Evolutionary conservation across 35 echinoderm and acorn worm species (phyloP).

Genomic region (Apostichopus californicus): DNA sequence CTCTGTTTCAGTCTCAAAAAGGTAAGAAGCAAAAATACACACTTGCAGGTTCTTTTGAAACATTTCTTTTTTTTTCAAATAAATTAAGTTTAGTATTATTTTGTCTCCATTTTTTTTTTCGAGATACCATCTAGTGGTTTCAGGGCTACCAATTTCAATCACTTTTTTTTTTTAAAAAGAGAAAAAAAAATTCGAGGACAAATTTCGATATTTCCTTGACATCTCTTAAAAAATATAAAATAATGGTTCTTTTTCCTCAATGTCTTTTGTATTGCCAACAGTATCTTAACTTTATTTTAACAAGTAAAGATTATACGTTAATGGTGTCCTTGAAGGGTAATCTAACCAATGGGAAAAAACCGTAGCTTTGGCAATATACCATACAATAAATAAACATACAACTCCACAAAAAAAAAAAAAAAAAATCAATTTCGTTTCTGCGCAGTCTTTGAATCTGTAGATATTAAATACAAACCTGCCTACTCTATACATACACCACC

Average conservation of each 20-base stretch:
- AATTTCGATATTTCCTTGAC: conserved; percentile 46
- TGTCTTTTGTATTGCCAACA: neutral
- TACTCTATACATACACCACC: too few relatives aligned
- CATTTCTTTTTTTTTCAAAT: conserved; percentile 9
- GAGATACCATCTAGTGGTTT: conserved; percentile 19
- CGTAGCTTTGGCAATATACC: neutral
- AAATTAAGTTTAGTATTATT: conserved; percentile 33
- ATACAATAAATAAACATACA: neutral
- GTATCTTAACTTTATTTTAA: neutral
- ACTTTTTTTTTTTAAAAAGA: neutral
- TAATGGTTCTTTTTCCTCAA: neutral
- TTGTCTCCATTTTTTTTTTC: neutral
- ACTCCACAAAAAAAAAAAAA: neutral
- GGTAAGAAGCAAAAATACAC: neutral
- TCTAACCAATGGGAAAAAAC: neutral
- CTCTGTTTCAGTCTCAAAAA: neutral
- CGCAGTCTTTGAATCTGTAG: too few relatives aligned
- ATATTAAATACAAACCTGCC: too few relatives aligned
- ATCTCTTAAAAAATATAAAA: conserved; percentile 30
- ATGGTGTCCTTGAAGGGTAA: neutral
- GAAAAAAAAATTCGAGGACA: conserved; percentile 4
- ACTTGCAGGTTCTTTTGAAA: neutral
- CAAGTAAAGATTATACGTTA: conserved; percentile 18
- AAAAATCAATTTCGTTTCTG: neutral
- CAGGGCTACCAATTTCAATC: conserved; percentile 15